phyloP scores from a whole-genome alignment of 2,888 invertebrate genomes.

The Pemphredon lugubris region DNA sequence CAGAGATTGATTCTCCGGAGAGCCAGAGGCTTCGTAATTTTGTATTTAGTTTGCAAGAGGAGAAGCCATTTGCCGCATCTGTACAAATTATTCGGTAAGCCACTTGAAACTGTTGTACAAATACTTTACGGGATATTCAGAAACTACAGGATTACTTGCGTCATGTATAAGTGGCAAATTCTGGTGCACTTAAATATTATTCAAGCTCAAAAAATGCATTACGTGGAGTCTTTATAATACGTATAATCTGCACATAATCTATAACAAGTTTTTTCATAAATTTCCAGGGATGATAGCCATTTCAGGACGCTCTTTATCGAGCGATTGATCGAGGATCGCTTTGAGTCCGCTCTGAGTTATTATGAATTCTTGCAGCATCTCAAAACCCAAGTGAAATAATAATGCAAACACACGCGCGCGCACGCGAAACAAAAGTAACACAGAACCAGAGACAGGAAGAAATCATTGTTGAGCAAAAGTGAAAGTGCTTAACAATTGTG shows the following conservation, averaged over 20 bases:
- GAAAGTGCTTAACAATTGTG: conserved; percentile 51
- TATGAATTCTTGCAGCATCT: conserved; percentile 99
- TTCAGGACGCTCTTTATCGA: conserved; percentile 91
- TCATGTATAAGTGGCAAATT: no score
- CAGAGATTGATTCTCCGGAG: conserved; percentile 88
- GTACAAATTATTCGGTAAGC: conserved; percentile 91
- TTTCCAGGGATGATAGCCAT: conserved; percentile 94
- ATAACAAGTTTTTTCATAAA: neutral
- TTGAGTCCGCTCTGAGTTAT: conserved; percentile 96
- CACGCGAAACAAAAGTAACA: conserved; percentile 2
- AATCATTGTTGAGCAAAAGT: conserved; percentile 44
- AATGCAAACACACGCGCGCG: conserved; percentile 17
- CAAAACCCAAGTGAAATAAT: conserved; percentile 93
- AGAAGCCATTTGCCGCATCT: conserved; percentile 90
- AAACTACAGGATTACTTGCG: no score
- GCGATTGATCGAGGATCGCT: conserved; percentile 95
- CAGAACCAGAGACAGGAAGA: conserved; percentile 11
- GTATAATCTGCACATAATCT: no score
- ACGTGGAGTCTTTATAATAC: no score
- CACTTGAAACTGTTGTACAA: neutral
- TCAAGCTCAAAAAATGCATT: no score
- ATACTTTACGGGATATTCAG: neutral
- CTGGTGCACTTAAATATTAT: no score
- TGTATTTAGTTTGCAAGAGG: conserved; percentile 91
- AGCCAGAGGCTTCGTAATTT: conserved; percentile 90